phyloP scores from a whole-genome alignment of 1,140 invertebrate species.

The Lepidurus couesii region DNA sequence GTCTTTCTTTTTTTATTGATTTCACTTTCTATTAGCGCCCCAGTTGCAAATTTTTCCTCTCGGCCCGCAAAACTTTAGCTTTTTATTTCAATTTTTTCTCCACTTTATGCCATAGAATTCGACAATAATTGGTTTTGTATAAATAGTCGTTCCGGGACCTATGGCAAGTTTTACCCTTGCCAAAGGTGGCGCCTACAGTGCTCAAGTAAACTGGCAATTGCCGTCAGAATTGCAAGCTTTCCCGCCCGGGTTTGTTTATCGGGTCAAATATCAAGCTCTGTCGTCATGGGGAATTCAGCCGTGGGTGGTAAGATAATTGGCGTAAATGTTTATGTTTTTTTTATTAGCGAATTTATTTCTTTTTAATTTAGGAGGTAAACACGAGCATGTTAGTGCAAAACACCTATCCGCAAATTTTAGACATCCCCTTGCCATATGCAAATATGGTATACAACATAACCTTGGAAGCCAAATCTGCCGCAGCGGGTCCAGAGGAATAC shows the following conservation, averaged over 20 bases:
- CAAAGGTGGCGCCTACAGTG: background rate
- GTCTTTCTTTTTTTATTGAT: background rate
- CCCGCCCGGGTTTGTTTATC: conserved; percentile 53
- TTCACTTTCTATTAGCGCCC: background rate
- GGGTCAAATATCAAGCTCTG: conserved; percentile 57
- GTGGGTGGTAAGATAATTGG: conserved; percentile 50
- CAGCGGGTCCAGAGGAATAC: conserved; percentile 47
- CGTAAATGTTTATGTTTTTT: conserved; percentile 18
- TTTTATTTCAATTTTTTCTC: background rate
- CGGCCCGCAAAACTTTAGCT: background rate
- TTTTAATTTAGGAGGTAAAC: background rate
- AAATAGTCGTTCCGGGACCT: background rate
- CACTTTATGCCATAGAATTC: background rate
- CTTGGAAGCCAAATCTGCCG: conserved; percentile 54
- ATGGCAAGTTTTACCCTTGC: background rate
- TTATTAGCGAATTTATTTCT: background rate
- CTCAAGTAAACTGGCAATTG: conserved; percentile 49
- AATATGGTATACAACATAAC: conserved; percentile 61
- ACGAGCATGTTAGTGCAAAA: background rate
- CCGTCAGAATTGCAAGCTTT: conserved; percentile 54
- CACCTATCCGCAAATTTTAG: conserved; percentile 45
- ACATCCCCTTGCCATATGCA: conserved; percentile 57
- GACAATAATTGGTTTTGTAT: background rate
- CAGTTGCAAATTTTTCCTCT: background rate
- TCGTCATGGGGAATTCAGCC: conserved; percentile 46